Evolutionary conservation across 2,113 vertebrate genomes (phyloP).

Genomic region (Macaca nemestrina): DNA sequence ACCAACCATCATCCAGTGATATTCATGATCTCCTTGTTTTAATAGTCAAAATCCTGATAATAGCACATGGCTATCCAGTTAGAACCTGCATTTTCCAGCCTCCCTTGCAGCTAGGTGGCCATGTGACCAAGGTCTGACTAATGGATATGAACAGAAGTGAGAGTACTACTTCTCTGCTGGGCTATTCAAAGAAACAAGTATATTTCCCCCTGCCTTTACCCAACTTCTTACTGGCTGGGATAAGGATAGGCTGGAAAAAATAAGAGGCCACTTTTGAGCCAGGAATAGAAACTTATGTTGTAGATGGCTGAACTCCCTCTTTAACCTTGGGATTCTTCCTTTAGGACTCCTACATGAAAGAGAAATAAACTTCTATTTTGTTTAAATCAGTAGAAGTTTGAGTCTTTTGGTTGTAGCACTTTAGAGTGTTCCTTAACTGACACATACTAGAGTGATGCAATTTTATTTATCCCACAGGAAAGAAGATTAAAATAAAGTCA

Average conservation of each 20-base stretch:
- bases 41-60: background rate
- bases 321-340: background rate
- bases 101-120: background rate
- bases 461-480: background rate
- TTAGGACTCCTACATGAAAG: background rate
- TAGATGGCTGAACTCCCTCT: background rate
- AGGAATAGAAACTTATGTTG: background rate
- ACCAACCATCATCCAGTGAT: background rate
- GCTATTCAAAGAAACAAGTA: background rate
- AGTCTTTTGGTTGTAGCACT: background rate
- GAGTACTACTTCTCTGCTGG: background rate
- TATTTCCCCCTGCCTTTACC: background rate
- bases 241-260: background rate
- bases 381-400: background rate
- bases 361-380: background rate
- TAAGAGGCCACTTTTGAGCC: background rate
- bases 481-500: too few species aligned
- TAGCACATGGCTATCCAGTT: background rate
- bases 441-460: too few species aligned
- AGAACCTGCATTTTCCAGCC: background rate
- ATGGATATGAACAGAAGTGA: background rate
- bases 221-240: too few species aligned
- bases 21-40: background rate
- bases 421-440: background rate
- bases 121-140: background rate